phyloP scores from a whole-genome alignment of 2,797 vertebrate species.

The Oreochromis mossambicus region DNA sequence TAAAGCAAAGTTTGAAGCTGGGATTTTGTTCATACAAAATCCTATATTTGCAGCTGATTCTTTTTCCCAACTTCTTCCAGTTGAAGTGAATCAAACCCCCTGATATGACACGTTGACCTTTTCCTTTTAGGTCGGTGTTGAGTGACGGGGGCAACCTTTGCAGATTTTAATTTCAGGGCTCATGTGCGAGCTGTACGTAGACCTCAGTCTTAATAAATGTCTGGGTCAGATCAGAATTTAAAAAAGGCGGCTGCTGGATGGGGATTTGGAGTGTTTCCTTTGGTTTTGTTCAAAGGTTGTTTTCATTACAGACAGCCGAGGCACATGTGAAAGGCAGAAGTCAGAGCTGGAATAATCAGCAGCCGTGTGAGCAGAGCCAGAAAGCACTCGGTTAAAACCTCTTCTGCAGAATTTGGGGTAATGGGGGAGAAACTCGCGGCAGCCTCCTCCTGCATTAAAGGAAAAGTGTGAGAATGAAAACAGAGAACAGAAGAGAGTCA shows the following conservation, averaged over 20 bases:
- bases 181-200: not conserved
- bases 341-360: not conserved
- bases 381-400: not conserved
- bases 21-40: not conserved
- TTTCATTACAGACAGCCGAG: not conserved
- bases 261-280: not conserved
- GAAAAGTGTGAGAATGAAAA: not conserved
- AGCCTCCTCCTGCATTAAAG: not conserved
- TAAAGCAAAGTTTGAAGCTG: not conserved
- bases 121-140: accelerated
- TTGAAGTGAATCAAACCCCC: not conserved
- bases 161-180: not conserved
- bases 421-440: not conserved
- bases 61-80: not conserved
- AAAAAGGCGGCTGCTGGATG: not conserved
- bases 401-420: not conserved
- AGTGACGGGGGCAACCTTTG: not conserved
- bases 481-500: not conserved
- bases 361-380: not conserved
- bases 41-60: not conserved
- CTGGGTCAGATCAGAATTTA: not conserved
- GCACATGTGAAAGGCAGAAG: not conserved
- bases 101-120: not conserved
- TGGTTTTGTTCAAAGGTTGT: not conserved
- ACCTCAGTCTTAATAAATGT: not conserved